A percentile compares a stretch with the other conserved stretches of the same genome.
These are phyloP conservation scores for Triops longicaudatus DNA, from an alignment of 1,140 invertebrate genomes.

Conservation along the genomic window DNA sequence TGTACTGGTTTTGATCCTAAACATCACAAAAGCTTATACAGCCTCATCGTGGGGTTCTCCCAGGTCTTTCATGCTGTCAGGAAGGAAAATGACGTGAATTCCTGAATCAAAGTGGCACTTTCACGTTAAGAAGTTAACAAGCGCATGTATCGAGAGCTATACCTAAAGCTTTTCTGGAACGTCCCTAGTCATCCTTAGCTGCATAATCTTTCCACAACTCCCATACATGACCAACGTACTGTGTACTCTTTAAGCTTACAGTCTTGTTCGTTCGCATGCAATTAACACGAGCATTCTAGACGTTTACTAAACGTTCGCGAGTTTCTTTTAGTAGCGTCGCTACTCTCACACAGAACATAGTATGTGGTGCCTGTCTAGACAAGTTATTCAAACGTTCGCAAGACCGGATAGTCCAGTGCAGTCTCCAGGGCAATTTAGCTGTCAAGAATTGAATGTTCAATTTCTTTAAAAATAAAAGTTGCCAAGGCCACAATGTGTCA, in stretches of 20 bases:
- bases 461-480: too few relatives aligned
- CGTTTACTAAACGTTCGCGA: not conserved
- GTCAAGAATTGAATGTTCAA: too few relatives aligned
- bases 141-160: not conserved
- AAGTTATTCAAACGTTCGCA: not conserved
- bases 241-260: not conserved
- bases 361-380: not conserved
- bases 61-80: not conserved
- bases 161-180: not conserved
- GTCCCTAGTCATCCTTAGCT: not conserved
- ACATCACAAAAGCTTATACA: not conserved
- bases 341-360: not conserved
- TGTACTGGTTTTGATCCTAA: not conserved
- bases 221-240: not conserved
- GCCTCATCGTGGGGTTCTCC: not conserved
- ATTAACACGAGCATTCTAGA: not conserved
- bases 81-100: constrained; percentile 9
- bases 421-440: too few relatives aligned
- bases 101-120: not conserved
- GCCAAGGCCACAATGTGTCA: too few relatives aligned
- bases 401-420: not conserved
- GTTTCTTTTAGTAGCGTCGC: not conserved
- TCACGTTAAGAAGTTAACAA: not conserved
- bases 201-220: not conserved
- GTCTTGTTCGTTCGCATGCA: not conserved